Evolutionary conservation across 2,888 invertebrate genomes (phyloP).

Genomic region (Pseudococcus longispinus): DNA sequence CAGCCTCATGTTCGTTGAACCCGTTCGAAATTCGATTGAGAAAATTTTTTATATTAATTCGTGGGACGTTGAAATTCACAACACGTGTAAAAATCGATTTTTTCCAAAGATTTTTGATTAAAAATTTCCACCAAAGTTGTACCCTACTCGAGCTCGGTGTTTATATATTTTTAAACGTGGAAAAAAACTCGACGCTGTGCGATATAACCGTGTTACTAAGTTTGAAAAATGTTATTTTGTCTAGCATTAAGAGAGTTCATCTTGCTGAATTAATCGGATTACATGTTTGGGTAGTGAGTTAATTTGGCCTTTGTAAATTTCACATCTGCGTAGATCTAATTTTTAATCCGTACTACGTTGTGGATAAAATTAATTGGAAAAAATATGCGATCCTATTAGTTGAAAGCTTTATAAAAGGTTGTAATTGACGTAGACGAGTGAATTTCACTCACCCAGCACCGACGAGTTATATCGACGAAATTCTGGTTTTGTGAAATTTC

Average conservation of each 20-base stretch:
- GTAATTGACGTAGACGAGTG: slow-evolving; percentile 9
- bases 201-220: background rate
- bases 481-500: slow-evolving; percentile 11
- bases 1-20: background rate
- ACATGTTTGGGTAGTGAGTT: slow-evolving; percentile 12
- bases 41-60: background rate
- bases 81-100: background rate
- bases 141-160: background rate
- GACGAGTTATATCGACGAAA: background rate
- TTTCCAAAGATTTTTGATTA: background rate
- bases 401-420: slow-evolving; percentile 21
- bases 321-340: slow-evolving; percentile 28
- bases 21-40: background rate
- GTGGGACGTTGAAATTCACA: background rate
- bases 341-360: slow-evolving; percentile 9
- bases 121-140: background rate
- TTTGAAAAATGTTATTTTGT: slow-evolving; percentile 26
- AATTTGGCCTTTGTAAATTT: slow-evolving; percentile 35
- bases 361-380: slow-evolving; percentile 32
- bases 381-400: slow-evolving; percentile 21
- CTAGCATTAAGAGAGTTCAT: slow-evolving; percentile 24
- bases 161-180: background rate
- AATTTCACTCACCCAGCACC: background rate
- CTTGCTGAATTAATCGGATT: slow-evolving; percentile 25
- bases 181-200: background rate